phyloP scores from a whole-genome alignment of 2,797 vertebrate genomes.

The Cygnus olor region DNA sequence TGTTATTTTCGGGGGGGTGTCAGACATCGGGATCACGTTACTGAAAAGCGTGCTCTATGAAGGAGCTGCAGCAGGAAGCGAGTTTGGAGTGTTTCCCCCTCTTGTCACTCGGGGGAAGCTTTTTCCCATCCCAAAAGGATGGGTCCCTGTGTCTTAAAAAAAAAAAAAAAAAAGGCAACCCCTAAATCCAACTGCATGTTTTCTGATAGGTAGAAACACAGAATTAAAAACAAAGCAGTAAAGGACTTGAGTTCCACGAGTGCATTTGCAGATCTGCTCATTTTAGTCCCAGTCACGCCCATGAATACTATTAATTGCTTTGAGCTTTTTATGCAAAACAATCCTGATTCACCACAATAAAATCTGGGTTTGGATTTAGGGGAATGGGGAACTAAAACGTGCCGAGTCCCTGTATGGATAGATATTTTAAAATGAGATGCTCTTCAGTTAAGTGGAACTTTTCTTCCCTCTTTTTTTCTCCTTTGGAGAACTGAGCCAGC shows the following conservation, averaged over 20 bases:
- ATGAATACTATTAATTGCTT: slow-evolving; percentile 52
- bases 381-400: slow-evolving; percentile 1
- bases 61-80: not conserved
- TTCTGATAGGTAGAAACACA: slow-evolving; percentile 4
- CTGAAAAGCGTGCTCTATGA: not conserved
- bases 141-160: not conserved
- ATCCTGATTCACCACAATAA: slow-evolving; percentile 35
- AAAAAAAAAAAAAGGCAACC: not conserved
- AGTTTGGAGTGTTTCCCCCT: not conserved
- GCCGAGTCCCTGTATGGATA: not conserved
- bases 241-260: slow-evolving; percentile 16
- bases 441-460: not conserved
- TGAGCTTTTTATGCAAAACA: slow-evolving; percentile 53
- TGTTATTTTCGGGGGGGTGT: slow-evolving; percentile 17
- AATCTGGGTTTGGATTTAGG: slow-evolving; percentile 43
- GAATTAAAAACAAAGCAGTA: slow-evolving; percentile 25
- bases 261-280: slow-evolving; percentile 36
- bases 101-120: not conserved
- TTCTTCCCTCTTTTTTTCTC: not conserved
- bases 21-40: not conserved
- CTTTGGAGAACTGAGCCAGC: not conserved
- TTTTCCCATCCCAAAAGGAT: not conserved
- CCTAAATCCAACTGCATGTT: not conserved
- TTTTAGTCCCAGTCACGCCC: slow-evolving; percentile 50
- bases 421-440: not conserved